Percentiles rank a stretch among this genome's conserved stretches.
Evolutionary conservation across 2,888 invertebrate genomes (phyloP).

Genomic region (Augochlorella aurata): DNA sequence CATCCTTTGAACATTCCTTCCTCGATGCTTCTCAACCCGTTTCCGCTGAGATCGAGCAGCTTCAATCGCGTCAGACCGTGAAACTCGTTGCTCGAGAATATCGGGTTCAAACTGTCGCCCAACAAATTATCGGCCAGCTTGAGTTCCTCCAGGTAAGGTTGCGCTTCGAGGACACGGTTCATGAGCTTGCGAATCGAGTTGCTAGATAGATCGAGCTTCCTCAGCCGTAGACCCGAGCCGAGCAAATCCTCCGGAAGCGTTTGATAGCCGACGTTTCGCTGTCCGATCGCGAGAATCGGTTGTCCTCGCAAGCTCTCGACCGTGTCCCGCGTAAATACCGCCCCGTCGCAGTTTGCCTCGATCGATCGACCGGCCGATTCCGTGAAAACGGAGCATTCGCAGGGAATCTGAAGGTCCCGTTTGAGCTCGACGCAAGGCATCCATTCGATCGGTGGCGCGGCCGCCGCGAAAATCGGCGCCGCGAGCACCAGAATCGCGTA

Average conservation of each 20-base stretch:
- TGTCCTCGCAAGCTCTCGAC: slow-evolving; percentile 90
- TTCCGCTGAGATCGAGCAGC: slow-evolving; percentile 90
- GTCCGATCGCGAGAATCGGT: slow-evolving; percentile 91
- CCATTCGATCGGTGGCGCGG: slow-evolving; percentile 81
- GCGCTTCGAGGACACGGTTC: slow-evolving; percentile 88
- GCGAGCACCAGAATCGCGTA: background rate
- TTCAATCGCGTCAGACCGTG: slow-evolving; percentile 89
- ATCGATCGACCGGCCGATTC: slow-evolving; percentile 83
- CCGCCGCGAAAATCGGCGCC: background rate
- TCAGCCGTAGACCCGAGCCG: slow-evolving; percentile 86
- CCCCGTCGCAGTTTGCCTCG: slow-evolving; percentile 91
- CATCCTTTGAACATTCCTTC: slow-evolving; percentile 94
- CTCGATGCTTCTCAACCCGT: slow-evolving; percentile 91
- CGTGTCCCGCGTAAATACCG: slow-evolving; percentile 91
- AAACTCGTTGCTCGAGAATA: slow-evolving; percentile 93
- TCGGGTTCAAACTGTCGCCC: slow-evolving; percentile 94
- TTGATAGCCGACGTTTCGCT: slow-evolving; percentile 91
- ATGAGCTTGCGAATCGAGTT: slow-evolving; percentile 91
- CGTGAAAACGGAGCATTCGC: slow-evolving; percentile 83
- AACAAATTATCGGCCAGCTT: slow-evolving; percentile 91
- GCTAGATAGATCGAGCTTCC: slow-evolving; percentile 90
- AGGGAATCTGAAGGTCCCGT: slow-evolving; percentile 89
- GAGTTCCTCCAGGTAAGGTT: slow-evolving; percentile 87
- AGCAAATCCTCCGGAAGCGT: slow-evolving; percentile 85
- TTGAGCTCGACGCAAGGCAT: slow-evolving; percentile 90